Base-by-base conservation (phyloP, 2,888 invertebrate species). In the Helleia helle region DNA sequence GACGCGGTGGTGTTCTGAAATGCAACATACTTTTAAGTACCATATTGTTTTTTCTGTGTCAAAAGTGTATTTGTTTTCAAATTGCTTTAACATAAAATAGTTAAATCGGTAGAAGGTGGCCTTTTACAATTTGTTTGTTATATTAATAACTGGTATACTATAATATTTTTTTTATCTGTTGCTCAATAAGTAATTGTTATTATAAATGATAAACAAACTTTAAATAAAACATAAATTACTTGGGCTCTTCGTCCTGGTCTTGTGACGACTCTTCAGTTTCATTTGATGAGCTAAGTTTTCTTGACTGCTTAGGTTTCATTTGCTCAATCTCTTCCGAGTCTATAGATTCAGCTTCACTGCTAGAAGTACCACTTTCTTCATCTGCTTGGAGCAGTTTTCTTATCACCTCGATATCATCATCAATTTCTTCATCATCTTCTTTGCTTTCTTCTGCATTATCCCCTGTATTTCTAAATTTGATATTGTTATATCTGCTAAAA, bases 341-440 rank as follows among this genome's bases (percentile, higher is more conserved):
- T 40, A 68, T 71, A 36, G 60, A 60, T 48, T 69, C 74, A 15
- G 76, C 76, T 9, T 74, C 76, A 52, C 72, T 72, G 6, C 59
- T 62, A 30, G 44, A 55, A 0, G 62, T 55, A 29, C 64, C 67
- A 34, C 70, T 58, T 7, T 58, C 59, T 37, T 56, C 73, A 27
- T 80, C 80, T 0, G 69, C 77, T 41, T 80, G 73, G 9, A 75
- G 48, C n/a, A 80, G 54, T 46, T 77, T 77, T 51, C 71, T 76
- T 48, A 80, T 77, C 4, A 79, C 73, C 43, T 76, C 76, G 0
- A 72, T 66, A 31, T 77, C 79, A 56, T 80, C 80, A 51, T 81
- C 58, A 31, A 56, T 56, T 26, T 57, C 55, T 41, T 58, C 59
- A 46, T 56, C 56, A 31, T 51, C 54, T 9, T 56, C 55, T 37